Conservation (phyloP, 2,797 vertebrate genomes). For the Myiotriccus ornatus region DNA sequence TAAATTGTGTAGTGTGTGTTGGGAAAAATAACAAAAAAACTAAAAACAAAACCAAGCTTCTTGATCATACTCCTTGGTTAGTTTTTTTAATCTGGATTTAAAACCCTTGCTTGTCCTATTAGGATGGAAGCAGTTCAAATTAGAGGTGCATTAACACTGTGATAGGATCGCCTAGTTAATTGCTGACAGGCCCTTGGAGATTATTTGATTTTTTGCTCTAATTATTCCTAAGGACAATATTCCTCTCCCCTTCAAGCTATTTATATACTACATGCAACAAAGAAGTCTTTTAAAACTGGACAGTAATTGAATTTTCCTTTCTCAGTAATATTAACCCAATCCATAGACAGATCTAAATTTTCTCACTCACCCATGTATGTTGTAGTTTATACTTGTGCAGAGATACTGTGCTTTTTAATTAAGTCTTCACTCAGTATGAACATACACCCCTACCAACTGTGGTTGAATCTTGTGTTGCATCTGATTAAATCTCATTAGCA, state of each 20-base stretch:
- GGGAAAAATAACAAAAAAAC: background rate
- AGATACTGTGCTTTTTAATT: background rate
- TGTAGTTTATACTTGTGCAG: background rate
- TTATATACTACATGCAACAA: background rate
- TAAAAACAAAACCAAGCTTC: background rate
- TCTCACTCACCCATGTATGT: background rate
- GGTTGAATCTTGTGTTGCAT: background rate
- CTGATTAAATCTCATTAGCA: background rate
- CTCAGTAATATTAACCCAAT: background rate
- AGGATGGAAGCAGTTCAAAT: slow-evolving; percentile 22
- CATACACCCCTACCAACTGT: rapidly evolving
- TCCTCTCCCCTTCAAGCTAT: background rate
- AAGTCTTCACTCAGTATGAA: background rate
- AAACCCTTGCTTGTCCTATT: background rate
- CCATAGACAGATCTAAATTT: background rate
- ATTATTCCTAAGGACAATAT: slow-evolving; percentile 31
- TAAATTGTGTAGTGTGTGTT: background rate
- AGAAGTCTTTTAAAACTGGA: background rate
- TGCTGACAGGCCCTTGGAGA: background rate
- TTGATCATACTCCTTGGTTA: background rate
- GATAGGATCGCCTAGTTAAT: slow-evolving; percentile 31
- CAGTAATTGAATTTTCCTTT: background rate
- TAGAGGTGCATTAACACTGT: background rate
- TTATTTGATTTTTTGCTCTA: background rate
- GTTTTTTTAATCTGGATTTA: background rate